These are phyloP conservation scores for Vannuccia rotundouncinata DNA, from an alignment of 2,888 invertebrate species.

Conservation along the genomic window DNA sequence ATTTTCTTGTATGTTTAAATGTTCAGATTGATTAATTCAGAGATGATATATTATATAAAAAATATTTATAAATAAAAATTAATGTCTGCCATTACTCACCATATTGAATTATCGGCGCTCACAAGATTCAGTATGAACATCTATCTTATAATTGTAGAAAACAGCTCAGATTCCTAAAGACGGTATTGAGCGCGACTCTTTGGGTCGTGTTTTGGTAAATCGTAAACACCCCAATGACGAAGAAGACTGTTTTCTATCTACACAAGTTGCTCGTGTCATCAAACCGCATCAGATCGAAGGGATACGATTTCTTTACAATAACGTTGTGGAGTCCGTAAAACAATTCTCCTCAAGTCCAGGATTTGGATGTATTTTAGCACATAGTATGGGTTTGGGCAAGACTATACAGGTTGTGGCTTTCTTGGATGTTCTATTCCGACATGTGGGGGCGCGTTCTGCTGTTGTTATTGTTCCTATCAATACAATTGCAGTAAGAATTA, in stretches of 20 bases:
- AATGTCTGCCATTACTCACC: too few relatives aligned
- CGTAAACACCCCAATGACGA: slow-evolving; percentile 84
- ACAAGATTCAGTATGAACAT: too few relatives aligned
- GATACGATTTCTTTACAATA: slow-evolving; percentile 89
- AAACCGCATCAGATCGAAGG: slow-evolving; percentile 91
- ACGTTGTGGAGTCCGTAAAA: slow-evolving; percentile 69
- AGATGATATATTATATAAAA: too few relatives aligned
- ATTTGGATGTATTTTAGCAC: slow-evolving; percentile 94
- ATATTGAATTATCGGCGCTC: too few relatives aligned
- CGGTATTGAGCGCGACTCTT: slow-evolving; percentile 75
- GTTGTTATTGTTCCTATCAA: slow-evolving; percentile 96
- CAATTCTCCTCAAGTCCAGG: slow-evolving; percentile 77
- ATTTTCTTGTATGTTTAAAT: too few relatives aligned
- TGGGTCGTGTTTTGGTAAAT: slow-evolving; percentile 83
- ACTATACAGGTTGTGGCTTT: slow-evolving; percentile 86
- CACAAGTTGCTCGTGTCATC: slow-evolving; percentile 76
- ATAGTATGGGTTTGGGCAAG: slow-evolving; percentile 99
- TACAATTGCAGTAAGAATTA: slow-evolving; percentile 69
- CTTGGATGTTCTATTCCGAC: slow-evolving; percentile 85
- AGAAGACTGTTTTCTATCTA: slow-evolving; percentile 80
- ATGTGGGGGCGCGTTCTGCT: slow-evolving; percentile 78
- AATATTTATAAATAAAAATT: too few relatives aligned
- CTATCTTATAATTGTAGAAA: too few relatives aligned
- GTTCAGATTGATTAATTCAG: too few relatives aligned
- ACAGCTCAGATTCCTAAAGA: too few relatives aligned